Evolutionary conservation across 2,113 vertebrate genomes (phyloP).

Genomic region (Chloropsis cyanopogon): DNA sequence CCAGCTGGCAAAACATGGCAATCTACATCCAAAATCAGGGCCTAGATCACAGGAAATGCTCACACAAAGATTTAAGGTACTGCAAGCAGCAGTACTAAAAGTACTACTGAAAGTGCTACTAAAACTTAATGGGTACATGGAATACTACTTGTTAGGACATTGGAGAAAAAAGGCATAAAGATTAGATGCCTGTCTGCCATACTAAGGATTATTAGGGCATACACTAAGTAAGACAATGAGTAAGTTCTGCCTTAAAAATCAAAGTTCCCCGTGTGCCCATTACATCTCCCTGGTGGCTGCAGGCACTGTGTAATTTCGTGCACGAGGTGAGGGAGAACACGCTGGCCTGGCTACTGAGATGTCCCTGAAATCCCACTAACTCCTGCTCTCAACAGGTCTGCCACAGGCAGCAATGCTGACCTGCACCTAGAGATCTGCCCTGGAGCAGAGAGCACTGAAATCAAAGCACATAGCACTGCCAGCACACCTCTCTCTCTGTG

Average conservation of each 20-base stretch:
- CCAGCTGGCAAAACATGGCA: background rate
- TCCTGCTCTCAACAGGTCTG: background rate
- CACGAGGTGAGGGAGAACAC: accelerated
- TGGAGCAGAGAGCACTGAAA: background rate
- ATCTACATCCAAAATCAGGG: background rate
- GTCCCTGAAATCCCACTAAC: background rate
- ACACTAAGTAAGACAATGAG: background rate
- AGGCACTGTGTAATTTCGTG: background rate
- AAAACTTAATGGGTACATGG: background rate
- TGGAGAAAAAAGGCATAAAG: background rate
- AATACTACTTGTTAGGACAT: background rate
- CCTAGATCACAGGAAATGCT: background rate
- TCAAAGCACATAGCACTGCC: background rate
- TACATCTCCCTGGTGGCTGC: background rate
- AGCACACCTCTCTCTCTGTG: background rate
- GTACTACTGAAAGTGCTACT: background rate
- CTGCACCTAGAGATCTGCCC: background rate
- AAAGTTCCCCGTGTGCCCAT: background rate
- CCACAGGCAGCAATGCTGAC: background rate
- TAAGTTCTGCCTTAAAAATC: background rate
- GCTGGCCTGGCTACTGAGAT: background rate
- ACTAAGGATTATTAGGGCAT: background rate
- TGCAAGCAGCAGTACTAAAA: background rate
- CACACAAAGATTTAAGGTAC: background rate
- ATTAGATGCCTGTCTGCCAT: background rate